These are phyloP conservation scores for Amphipyra tragopoginis DNA, from an alignment of 2,888 invertebrate genomes.

Conservation along the genomic window DNA sequence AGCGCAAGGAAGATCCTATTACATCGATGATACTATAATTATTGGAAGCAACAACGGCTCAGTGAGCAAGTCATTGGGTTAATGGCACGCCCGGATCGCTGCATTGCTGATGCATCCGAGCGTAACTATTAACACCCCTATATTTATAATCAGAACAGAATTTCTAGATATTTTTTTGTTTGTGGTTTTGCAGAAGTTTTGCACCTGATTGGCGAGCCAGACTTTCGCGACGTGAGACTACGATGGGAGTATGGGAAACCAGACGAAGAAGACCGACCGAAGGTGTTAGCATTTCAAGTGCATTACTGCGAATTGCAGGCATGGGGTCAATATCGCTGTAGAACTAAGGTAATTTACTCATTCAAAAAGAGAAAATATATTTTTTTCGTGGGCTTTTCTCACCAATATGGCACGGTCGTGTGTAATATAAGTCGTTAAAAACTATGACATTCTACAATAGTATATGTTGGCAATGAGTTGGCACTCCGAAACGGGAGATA, in stretches of 20 bases:
- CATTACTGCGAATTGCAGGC: slow-evolving; percentile 95
- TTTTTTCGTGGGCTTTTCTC: background rate
- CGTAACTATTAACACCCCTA: slow-evolving; percentile 58
- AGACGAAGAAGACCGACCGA: slow-evolving; percentile 77
- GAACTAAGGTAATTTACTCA: slow-evolving; percentile 87
- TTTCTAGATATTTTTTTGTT: slow-evolving; percentile 26
- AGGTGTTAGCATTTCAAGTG: slow-evolving; percentile 91
- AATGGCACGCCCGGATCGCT: slow-evolving; percentile 80
- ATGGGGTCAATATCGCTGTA: slow-evolving; percentile 94
- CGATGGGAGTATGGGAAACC: slow-evolving; percentile 90
- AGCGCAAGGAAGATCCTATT: slow-evolving; percentile 62
- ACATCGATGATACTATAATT: slow-evolving; percentile 65
- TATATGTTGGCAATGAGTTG: slow-evolving; percentile 61
- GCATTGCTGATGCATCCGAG: slow-evolving; percentile 71
- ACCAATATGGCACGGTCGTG: slow-evolving; percentile 11
- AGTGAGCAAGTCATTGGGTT: slow-evolving; percentile 86
- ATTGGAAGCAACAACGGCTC: slow-evolving; percentile 74
- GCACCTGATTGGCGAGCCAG: slow-evolving; percentile 91
- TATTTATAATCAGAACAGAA: slow-evolving; percentile 41
- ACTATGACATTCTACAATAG: slow-evolving; percentile 50
- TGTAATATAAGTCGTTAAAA: slow-evolving; percentile 45
- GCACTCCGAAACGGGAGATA: slow-evolving; percentile 80
- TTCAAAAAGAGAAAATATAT: background rate
- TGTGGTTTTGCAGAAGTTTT: slow-evolving; percentile 86
- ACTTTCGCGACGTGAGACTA: slow-evolving; percentile 91